Evolutionary conservation across 2,113 vertebrate genomes (phyloP), one percentile per base, ranked within the genome.

Genomic region (Cyprinodon tularosa): DNA sequence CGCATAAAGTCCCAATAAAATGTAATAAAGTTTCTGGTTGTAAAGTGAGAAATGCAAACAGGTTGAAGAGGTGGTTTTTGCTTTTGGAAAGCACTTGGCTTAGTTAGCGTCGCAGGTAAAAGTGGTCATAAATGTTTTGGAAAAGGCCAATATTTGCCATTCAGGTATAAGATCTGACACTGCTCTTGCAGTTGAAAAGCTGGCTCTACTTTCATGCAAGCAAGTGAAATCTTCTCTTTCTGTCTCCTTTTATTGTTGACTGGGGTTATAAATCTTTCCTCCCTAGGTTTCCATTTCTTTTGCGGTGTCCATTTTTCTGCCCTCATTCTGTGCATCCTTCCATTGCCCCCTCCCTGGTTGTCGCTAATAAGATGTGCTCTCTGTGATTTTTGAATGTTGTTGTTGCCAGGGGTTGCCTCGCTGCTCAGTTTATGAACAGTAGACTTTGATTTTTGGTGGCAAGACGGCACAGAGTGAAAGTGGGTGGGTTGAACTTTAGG

Each of bases 251-350:
- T 44, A 68, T 47, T 82, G 62, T 42, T 70, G 73, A 75, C 67
- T 65, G 72, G 72, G 62, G 71, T 77, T 48, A 66, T 83, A 73
- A 81, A 80, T 85, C 76, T 80, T 73, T 81, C 71, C 81, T 71
- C 69, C 53, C 61, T 42, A 62, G 61, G 62, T 75, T 81, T 88
- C 66, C 73, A 72, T 77, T 66, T 22, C 69, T 68, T 65, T 73
- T 66, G 40, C 65, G 5, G 20, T 61, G 44, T 78, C 47, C 15
- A 37, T 45, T 69, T 61, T 78, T 64, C 40, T 61, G 38, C 66
- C 63, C 45, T 71, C 39, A 59, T 37, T 71, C 60, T 8, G n/a
- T 3, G 12, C 57, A 45, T 15, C 39, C 10, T 60, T 60, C 38
- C 12, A 59, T 44, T 6, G 2, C 3, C 3, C 20, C 10, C 59